Conservation (phyloP, 2,113 vertebrate genomes). For the Collichthys lucidus region DNA sequence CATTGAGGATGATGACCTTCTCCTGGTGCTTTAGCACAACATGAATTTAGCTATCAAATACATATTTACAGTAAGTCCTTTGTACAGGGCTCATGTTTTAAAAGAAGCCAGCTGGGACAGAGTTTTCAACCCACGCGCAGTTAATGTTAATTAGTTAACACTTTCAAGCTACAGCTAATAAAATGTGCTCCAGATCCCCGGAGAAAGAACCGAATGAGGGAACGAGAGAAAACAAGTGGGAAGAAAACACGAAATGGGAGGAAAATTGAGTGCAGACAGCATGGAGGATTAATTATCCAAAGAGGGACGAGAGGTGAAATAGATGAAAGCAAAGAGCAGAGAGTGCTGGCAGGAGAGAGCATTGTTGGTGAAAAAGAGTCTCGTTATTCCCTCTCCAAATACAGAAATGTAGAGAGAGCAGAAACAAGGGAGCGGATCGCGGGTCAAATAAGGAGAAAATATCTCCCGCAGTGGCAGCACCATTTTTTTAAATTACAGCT, state of each 20-base stretch:
- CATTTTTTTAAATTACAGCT: slow-evolving; percentile 28
- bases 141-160: background rate
- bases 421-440: slow-evolving; percentile 7
- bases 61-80: background rate
- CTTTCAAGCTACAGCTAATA: background rate
- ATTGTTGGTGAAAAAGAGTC: slow-evolving; percentile 27
- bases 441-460: slow-evolving; percentile 23
- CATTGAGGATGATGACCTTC: too few relatives aligned
- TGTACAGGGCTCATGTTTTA: background rate
- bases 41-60: background rate
- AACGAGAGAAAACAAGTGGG: background rate
- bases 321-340: slow-evolving; percentile 48
- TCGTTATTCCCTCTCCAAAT: slow-evolving; percentile 25
- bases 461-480: background rate
- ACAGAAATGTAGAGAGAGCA: slow-evolving; percentile 12
- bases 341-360: background rate
- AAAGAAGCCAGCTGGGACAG: background rate
- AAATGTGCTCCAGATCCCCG: background rate
- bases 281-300: slow-evolving; percentile 86
- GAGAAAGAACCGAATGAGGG: slow-evolving; percentile 8
- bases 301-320: slow-evolving; percentile 38
- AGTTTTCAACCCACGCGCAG: background rate
- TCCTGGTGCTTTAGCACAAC: background rate
- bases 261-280: slow-evolving; percentile 31
- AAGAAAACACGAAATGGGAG: slow-evolving; percentile 24